Evolutionary conservation across 2,888 invertebrate species (phyloP), one percentile per base, ranked within the genome.

Genomic region (Argyresthia goedartella): DNA sequence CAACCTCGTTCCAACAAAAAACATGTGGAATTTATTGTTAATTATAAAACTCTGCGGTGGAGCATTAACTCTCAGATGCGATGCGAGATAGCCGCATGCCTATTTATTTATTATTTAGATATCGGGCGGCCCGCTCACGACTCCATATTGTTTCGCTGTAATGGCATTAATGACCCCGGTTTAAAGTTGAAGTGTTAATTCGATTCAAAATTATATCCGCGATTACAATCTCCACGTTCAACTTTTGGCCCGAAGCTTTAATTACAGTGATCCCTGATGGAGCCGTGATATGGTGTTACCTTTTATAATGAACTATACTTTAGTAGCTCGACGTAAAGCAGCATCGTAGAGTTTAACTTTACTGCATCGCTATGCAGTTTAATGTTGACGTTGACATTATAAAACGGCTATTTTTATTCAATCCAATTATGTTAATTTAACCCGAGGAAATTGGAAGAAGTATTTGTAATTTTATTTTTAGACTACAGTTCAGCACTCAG

Each of bases 91-190:
- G 66, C 69, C 57, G 70, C 67, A 64, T 70, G 73, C 81, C 81
- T 85, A 85, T 85, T 84, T 84, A 85, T 85, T 84, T 85, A 86
- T 85, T 86, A 85, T 84, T 82, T 81, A 85, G 84, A 81, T 82
- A 84, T 81, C 73, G 76, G 75, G 71, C 73, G 71, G 67, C 60
- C 74, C 77, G 81, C 82, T 82, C 85, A 85, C 82, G 85, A 84
- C 71, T 79, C 74, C 77, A 80, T 84, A 82, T 85, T 85, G 84
- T 84, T 81, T 79, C 78, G 80, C 67, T 70, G 73, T 82, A 81
- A 84, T 81, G 77, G 73, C 79, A 81, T 81, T 81, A 82, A 82
- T 80, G 84, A 81, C 85, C 85, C 77, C 81, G 78, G 78, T 79
- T 82, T 76, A 79, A 85, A 86, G 81, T 85, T 81, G 82, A 85